A percentile compares a stretch with the other conserved stretches of the same genome.
Evolutionary conservation across 1,140 invertebrate species (phyloP).

Genomic region (Sitobion miscanthi): DNA sequence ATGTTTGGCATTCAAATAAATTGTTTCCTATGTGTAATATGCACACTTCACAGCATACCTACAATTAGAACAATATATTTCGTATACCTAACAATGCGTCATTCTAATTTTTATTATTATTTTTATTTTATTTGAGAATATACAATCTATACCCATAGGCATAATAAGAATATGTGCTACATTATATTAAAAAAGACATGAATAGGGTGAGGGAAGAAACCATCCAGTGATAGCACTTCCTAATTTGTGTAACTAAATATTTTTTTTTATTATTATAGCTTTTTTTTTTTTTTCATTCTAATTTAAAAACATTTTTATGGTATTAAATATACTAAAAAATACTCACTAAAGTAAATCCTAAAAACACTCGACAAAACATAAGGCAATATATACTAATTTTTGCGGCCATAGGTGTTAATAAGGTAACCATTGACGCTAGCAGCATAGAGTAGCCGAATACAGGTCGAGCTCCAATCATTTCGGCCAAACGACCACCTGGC

Average conservation of each 20-base stretch:
- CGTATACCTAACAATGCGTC: not conserved
- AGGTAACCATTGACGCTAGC: conserved; percentile 78
- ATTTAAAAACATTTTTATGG: not conserved
- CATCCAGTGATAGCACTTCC: no score
- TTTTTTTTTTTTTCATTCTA: not conserved
- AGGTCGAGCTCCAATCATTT: conserved; percentile 79
- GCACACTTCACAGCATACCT: not conserved
- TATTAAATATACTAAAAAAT: not conserved
- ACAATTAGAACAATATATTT: not conserved
- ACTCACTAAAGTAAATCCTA: conserved; percentile 75
- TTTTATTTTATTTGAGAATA: no score
- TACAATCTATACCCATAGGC: no score
- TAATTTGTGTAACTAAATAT: no score
- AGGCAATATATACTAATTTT: conserved; percentile 68
- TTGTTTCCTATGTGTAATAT: no score
- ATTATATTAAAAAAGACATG: no score
- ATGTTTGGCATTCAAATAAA: no score
- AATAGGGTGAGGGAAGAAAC: no score
- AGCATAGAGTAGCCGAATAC: conserved; percentile 87
- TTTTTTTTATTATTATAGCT: no score
- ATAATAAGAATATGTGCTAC: no score
- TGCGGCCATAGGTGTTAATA: conserved; percentile 80
- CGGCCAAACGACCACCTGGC: conserved; percentile 83
- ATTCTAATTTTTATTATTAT: not conserved
- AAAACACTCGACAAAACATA: conserved; percentile 69